phyloP scores from a whole-genome alignment of 2,113 vertebrate species.

The Pardalotus punctatus region DNA sequence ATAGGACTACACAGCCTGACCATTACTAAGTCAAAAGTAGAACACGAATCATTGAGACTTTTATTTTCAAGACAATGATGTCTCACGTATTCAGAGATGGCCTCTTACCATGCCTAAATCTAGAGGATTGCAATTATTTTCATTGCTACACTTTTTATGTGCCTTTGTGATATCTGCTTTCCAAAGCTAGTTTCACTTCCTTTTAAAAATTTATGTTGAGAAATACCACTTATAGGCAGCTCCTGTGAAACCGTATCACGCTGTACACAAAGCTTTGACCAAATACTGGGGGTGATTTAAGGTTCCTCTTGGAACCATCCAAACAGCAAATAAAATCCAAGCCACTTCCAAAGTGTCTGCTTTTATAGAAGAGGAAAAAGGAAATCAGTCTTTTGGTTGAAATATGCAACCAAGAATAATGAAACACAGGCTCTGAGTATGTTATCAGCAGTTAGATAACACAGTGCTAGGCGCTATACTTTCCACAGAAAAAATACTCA shows the following conservation, averaged over 20 bases:
- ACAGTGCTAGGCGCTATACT: background rate
- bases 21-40: background rate
- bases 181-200: background rate
- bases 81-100: background rate
- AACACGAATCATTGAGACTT: background rate
- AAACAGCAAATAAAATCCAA: background rate
- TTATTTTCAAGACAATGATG: background rate
- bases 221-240: background rate
- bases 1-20: background rate
- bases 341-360: background rate
- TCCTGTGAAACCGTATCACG: background rate
- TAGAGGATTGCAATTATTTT: background rate
- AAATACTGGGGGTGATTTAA: background rate
- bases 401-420: background rate
- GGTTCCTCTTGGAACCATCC: background rate
- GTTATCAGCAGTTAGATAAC: background rate
- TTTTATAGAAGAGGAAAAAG: background rate
- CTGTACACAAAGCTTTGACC: background rate
- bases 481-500: background rate
- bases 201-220: background rate
- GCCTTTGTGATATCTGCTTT: background rate
- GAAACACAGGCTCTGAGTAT: background rate
- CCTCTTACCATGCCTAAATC: background rate
- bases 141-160: background rate
- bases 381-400: background rate